These are phyloP conservation scores for Epinephelus coioides DNA, from an alignment of 2,797 vertebrate genomes.

Conservation along the genomic window DNA sequence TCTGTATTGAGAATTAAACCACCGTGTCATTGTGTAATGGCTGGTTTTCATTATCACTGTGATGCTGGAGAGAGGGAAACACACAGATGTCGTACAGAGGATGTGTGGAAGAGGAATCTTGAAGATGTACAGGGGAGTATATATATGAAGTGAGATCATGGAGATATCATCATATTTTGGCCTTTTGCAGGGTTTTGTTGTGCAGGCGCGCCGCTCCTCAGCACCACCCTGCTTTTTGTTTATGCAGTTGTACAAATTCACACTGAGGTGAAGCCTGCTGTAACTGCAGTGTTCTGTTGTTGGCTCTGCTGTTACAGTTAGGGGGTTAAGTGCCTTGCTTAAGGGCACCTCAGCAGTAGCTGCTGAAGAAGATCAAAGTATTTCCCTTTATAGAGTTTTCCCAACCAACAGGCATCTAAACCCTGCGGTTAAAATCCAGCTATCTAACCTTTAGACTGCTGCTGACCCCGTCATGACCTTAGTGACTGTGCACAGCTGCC, in stretches of 20 bases:
- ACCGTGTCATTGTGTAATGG: constrained; percentile 42
- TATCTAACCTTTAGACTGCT: constrained; percentile 17
- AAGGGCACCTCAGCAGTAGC: constrained; percentile 50
- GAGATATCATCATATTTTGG: constrained; percentile 47
- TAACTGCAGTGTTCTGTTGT: constrained; percentile 29
- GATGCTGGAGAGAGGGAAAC: constrained; percentile 59
- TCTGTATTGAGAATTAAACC: constrained; percentile 52
- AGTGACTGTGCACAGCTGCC: constrained; percentile 22
- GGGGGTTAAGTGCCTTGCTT: constrained; percentile 64
- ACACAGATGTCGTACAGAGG: constrained; percentile 27
- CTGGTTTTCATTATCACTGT: constrained; percentile 72
- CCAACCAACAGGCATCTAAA: neutral
- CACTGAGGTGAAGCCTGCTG: constrained; percentile 31
- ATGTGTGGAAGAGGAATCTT: constrained; percentile 20
- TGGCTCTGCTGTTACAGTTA: constrained; percentile 45
- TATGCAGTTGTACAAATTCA: constrained; percentile 24
- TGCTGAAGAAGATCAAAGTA: constrained; percentile 39
- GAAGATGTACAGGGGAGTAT: constrained; percentile 5
- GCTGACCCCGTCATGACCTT: constrained; percentile 24
- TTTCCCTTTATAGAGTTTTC: constrained; percentile 11
- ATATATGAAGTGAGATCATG: constrained; percentile 15
- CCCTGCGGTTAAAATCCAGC: constrained; percentile 19
- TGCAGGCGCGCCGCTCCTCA: constrained; percentile 6
- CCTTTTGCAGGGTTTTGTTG: constrained; percentile 28
- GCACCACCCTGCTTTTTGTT: constrained; percentile 29